Evolutionary conservation across 53 echinoderm and acorn worm genomes (phyloP).

Genomic region (Arbacia lixula): DNA sequence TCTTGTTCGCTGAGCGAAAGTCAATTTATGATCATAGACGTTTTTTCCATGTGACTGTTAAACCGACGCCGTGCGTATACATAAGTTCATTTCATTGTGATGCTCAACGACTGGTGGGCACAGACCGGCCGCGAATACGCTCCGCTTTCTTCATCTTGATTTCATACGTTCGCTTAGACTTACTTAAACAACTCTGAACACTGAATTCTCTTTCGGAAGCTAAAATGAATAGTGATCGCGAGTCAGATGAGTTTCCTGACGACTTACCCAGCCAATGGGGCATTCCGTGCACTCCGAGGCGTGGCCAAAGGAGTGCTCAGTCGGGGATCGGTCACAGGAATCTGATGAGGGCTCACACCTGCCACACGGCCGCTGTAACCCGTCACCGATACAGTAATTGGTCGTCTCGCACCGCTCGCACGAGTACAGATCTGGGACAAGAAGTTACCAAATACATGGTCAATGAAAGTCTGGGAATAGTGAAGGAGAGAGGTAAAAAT

Average conservation of each 20-base stretch:
- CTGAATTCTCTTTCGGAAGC: not conserved
- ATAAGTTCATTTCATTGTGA: not conserved
- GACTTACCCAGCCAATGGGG: conserved; percentile 88
- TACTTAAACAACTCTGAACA: too few relatives aligned
- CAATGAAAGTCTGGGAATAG: too few relatives aligned
- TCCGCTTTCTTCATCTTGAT: not conserved
- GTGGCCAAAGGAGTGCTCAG: conserved; percentile 95
- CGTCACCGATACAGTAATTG: conserved; percentile 91
- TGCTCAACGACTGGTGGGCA: not conserved
- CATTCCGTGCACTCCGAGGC: conserved; percentile 83
- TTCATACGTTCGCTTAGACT: too few relatives aligned
- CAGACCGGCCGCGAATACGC: not conserved
- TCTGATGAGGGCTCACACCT: conserved; percentile 73
- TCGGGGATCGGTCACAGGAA: conserved; percentile 73
- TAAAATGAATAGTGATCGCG: not conserved
- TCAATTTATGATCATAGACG: not conserved
- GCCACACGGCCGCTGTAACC: conserved; percentile 86
- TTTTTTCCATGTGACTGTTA: not conserved
- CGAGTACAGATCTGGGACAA: conserved; percentile 62
- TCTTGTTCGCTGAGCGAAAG: not conserved
- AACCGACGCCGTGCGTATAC: not conserved
- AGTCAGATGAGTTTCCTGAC: not conserved
- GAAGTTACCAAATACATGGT: not conserved
- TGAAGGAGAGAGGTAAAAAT: too few relatives aligned
- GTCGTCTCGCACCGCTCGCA: conserved; percentile 83